Percentiles rank a stretch among this genome's conserved stretches.
phyloP scores from a whole-genome alignment of 2,888 invertebrate species.

The Dinocampus coccinellae region DNA sequence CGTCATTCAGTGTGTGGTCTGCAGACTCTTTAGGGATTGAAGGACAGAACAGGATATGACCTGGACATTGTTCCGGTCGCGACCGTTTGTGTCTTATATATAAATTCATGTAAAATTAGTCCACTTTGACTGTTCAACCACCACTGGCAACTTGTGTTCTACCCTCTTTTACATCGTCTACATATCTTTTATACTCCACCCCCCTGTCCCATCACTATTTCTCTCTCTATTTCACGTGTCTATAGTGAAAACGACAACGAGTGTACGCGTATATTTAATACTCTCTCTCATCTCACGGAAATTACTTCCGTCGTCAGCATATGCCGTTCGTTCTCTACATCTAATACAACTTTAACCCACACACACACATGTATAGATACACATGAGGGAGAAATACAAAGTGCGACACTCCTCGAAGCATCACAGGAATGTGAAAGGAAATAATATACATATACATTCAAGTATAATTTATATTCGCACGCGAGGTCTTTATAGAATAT shows the following conservation, averaged over 20 bases:
- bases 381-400: no score
- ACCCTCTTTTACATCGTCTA: conserved; percentile 47
- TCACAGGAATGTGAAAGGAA: conserved; percentile 21
- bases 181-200: no score
- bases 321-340: conserved; percentile 38
- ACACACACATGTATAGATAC: background rate
- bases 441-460: background rate
- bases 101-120: conserved; percentile 61
- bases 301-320: conserved; percentile 66
- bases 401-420: conserved; percentile 6
- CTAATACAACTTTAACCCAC: conserved; percentile 23
- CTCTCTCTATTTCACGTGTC: background rate
- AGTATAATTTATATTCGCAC: conserved; percentile 25
- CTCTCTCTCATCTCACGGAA: conserved; percentile 66
- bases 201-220: no score
- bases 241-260: background rate
- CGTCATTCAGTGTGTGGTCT: no score
- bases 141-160: conserved; percentile 60
- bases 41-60: conserved; percentile 67
- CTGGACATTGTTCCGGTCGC: conserved; percentile 46
- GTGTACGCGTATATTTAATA: background rate
- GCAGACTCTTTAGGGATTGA: conserved; percentile 15
- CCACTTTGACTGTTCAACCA: conserved; percentile 69
- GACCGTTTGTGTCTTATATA: conserved; percentile 16
- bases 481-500: conserved; percentile 5